These are phyloP conservation scores for Osmerus mordax DNA, from an alignment of 2,113 vertebrate species.

Conservation along the genomic window DNA sequence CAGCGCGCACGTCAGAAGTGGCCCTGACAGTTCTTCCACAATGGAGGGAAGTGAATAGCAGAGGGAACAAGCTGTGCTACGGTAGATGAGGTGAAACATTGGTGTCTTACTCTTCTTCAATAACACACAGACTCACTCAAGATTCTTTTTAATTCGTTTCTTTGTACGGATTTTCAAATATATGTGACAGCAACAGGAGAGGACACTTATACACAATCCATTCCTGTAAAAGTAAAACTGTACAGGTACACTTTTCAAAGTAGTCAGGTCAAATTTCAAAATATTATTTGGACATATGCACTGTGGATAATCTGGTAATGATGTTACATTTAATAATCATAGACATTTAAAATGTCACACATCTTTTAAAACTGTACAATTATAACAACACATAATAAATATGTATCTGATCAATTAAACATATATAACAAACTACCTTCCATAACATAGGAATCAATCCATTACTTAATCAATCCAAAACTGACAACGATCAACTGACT, in stretches of 20 bases:
- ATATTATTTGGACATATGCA: too few species aligned
- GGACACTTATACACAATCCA: too few species aligned
- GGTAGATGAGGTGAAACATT: constrained; percentile 13
- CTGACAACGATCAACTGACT: too few species aligned
- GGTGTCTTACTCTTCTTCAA: neutral
- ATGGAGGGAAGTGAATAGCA: neutral
- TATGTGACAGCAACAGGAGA: too few species aligned
- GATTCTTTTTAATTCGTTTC: too few species aligned
- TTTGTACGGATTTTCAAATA: too few species aligned
- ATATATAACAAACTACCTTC: constrained; percentile 25
- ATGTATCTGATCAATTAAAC: constrained; percentile 17
- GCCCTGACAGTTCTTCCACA: neutral
- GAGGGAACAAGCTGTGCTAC: neutral
- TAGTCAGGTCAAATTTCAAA: too few species aligned
- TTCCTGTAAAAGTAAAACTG: too few species aligned
- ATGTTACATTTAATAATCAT: too few species aligned
- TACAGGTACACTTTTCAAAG: too few species aligned
- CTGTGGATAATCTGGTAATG: too few species aligned
- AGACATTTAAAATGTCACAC: too few species aligned
- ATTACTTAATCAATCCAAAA: constrained; percentile 38
- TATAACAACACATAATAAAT: constrained; percentile 14
- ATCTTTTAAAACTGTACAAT: neutral
- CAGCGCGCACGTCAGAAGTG: neutral
- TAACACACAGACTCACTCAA: neutral
- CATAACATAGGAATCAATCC: constrained; percentile 53